phyloP scores from a whole-genome alignment of 2,113 vertebrate genomes.

The Serilophus lunatus region DNA sequence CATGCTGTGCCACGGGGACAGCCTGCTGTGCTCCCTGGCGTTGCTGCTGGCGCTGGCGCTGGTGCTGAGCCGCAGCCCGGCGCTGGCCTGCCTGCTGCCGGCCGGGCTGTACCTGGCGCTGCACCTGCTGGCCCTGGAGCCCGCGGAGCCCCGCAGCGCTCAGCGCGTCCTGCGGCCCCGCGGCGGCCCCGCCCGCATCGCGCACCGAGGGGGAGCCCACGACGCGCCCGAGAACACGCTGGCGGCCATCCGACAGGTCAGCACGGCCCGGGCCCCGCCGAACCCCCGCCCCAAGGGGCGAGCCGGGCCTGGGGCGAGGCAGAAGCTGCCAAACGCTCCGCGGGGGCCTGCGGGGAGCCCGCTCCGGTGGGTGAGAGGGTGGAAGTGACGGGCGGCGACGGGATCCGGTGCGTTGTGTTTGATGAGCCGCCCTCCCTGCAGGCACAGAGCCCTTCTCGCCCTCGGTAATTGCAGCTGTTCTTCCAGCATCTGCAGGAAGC shows the following conservation, averaged over 20 bases:
- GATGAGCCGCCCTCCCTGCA: not conserved
- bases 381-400: rapidly evolving
- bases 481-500: rapidly evolving
- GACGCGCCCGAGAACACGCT: slow-evolving; percentile 96
- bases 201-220: slow-evolving; percentile 88
- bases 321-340: rapidly evolving
- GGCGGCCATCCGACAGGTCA: slow-evolving; percentile 86
- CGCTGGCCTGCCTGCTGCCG: slow-evolving; percentile 73
- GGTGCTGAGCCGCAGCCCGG: slow-evolving; percentile 78
- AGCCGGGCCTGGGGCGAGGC: rapidly evolving
- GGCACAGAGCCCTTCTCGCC: rapidly evolving
- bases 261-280: not conserved
- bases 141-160: slow-evolving; percentile 70
- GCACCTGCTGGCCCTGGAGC: slow-evolving; percentile 80
- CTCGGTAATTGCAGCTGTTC: rapidly evolving
- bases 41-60: slow-evolving; percentile 73
- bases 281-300: not conserved
- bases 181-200: slow-evolving; percentile 74
- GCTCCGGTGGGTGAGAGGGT: not conserved
- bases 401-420: rapidly evolving
- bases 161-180: slow-evolving; percentile 80
- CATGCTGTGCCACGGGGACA: slow-evolving; percentile 79
- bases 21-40: slow-evolving; percentile 74
- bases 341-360: rapidly evolving
- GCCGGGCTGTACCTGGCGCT: slow-evolving; percentile 79